These are phyloP conservation scores for Dynastes tityus DNA, from an alignment of 2,888 invertebrate species.

Conservation along the genomic window DNA sequence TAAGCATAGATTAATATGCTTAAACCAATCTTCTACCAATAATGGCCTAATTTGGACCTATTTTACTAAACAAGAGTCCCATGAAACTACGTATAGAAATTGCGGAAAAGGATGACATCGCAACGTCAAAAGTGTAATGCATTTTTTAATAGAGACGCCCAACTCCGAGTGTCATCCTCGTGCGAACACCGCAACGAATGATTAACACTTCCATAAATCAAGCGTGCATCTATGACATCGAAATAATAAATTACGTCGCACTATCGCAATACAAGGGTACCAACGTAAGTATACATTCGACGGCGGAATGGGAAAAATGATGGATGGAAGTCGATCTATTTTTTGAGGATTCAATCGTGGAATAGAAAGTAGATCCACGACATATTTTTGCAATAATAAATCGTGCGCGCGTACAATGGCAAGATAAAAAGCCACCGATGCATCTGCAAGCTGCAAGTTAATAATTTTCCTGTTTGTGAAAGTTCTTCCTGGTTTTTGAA, in stretches of 20 bases:
- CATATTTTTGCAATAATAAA: constrained; percentile 25
- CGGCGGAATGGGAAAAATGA: constrained; percentile 11
- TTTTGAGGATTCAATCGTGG: constrained; percentile 36
- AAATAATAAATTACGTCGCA: constrained; percentile 29
- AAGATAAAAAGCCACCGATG: not conserved
- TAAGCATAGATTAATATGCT: no score
- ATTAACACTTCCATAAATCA: constrained; percentile 46
- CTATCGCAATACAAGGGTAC: not conserved
- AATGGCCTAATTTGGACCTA: no score
- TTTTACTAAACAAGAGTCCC: no score
- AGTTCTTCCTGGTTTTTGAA: no score
- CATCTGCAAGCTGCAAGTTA: not conserved
- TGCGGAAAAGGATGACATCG: not conserved
- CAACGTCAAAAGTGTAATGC: not conserved
- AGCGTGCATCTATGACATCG: constrained; percentile 26
- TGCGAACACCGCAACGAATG: constrained; percentile 30
- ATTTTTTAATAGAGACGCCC: not conserved
- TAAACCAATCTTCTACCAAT: no score
- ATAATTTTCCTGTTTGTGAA: not conserved
- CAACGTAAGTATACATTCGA: constrained; percentile 6
- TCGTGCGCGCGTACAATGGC: not conserved
- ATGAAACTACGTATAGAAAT: not conserved
- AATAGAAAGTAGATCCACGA: constrained; percentile 24
- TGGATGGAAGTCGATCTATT: constrained; percentile 34
- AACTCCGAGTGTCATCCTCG: not conserved